phyloP scores from a whole-genome alignment of 2,797 vertebrate species.

The Eospalax fontanierii region DNA sequence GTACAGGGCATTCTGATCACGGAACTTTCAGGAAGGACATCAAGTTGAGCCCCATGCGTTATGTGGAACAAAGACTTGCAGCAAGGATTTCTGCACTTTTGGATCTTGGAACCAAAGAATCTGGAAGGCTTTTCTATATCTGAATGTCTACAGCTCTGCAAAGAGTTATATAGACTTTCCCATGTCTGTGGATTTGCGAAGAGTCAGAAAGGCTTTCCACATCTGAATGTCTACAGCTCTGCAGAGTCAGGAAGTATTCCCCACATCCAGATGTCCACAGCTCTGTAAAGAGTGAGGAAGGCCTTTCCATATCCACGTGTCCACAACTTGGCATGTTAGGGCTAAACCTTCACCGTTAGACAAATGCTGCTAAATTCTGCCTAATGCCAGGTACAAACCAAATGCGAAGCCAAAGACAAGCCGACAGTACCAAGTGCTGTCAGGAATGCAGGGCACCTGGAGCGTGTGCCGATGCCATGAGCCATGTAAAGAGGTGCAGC shows the following conservation, averaged over 20 bases:
- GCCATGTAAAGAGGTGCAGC: not conserved
- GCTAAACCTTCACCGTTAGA: not conserved
- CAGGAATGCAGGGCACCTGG: not conserved
- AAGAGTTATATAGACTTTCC: not conserved
- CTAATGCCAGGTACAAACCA: not conserved
- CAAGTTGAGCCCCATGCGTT: not conserved
- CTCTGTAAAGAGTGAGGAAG: not conserved
- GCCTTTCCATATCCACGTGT: not conserved
- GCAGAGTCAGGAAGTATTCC: not conserved
- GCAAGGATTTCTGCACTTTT: not conserved
- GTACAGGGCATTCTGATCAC: accelerated
- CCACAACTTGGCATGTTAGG: not conserved
- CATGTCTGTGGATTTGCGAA: not conserved
- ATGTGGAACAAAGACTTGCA: not conserved
- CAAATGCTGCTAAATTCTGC: not conserved
- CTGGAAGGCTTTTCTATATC: not conserved
- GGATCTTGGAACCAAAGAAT: not conserved
- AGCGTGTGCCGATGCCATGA: not conserved
- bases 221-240: not conserved
- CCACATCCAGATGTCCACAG: not conserved
- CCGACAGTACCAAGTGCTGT: not conserved
- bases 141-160: not conserved
- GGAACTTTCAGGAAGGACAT: not conserved
- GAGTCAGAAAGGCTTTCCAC: not conserved
- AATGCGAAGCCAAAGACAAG: not conserved